These are phyloP conservation scores for Procambarus clarkii DNA, from an alignment of 1,140 invertebrate genomes.

Conservation along the genomic window DNA sequence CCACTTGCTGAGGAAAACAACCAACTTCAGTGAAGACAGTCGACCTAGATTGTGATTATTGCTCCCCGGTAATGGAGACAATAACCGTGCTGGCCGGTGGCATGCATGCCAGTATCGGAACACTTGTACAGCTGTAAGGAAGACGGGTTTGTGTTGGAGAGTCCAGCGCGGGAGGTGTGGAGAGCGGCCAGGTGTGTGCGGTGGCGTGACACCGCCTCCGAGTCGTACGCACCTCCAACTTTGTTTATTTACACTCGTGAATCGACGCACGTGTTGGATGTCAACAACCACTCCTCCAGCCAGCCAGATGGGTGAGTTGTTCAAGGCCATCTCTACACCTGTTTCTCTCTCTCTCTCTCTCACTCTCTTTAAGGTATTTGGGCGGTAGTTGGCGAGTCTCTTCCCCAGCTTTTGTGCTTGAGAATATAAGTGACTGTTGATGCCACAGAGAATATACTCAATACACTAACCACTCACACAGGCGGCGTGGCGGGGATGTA, in stretches of 20 bases:
- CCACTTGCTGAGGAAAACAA: too few relatives aligned
- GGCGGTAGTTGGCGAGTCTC: not conserved
- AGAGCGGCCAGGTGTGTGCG: not conserved
- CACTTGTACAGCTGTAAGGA: not conserved
- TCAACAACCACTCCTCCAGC: not conserved
- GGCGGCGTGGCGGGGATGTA: too few relatives aligned
- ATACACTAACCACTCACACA: too few relatives aligned
- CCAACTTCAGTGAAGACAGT: too few relatives aligned
- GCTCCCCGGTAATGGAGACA: not conserved
- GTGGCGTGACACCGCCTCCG: not conserved
- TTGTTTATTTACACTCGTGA: slow-evolving; percentile 5
- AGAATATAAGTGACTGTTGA: too few relatives aligned
- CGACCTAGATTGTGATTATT: too few relatives aligned
- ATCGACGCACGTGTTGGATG: not conserved
- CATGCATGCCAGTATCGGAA: not conserved
- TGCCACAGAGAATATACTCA: too few relatives aligned
- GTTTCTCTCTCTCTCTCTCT: too few relatives aligned
- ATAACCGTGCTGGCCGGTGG: not conserved
- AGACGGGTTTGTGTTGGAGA: not conserved
- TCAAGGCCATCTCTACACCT: not conserved
- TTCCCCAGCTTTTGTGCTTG: too few relatives aligned
- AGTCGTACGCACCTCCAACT: not conserved
- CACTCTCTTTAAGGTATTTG: not conserved
- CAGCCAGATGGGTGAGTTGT: not conserved
- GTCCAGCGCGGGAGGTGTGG: not conserved